Conservation (phyloP, 2,888 invertebrate species). For the Petrolisthes cinctipes region DNA sequence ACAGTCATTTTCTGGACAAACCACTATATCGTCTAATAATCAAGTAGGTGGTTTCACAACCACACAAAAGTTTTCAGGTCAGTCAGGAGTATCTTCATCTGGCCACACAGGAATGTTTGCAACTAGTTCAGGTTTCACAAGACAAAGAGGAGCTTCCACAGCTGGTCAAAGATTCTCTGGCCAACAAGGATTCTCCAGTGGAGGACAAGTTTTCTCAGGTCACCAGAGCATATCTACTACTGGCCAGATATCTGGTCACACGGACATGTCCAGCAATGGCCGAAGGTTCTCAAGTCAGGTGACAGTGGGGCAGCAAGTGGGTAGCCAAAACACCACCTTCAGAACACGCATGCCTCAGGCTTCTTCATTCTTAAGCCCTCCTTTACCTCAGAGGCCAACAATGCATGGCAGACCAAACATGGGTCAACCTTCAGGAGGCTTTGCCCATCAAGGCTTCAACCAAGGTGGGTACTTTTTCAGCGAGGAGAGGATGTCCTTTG, state of each 20-base stretch:
- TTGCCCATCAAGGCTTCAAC: neutral
- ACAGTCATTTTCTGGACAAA: neutral
- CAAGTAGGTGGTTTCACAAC: neutral
- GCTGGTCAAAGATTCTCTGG: neutral
- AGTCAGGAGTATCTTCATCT: neutral
- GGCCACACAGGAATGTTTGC: neutral
- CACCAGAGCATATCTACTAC: neutral
- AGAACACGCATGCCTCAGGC: neutral
- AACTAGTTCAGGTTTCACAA: neutral
- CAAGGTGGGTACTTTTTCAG: neutral
- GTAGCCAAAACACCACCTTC: neutral
- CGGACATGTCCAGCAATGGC: neutral
- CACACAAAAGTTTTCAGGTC: slow-evolving; percentile 1
- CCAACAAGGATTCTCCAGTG: neutral
- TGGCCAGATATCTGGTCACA: neutral
- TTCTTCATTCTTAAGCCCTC: neutral
- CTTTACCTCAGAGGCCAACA: neutral
- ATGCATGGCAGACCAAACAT: neutral
- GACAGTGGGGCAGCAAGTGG: neutral
- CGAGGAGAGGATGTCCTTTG: slow-evolving; percentile 15
- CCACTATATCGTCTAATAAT: neutral
- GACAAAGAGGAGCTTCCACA: neutral
- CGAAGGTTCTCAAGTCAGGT: neutral
- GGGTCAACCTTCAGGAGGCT: neutral
- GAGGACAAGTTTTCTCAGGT: neutral